These are phyloP conservation scores for Aphaenogaster ashmeadi DNA, from an alignment of 1,140 invertebrate species.

Conservation along the genomic window DNA sequence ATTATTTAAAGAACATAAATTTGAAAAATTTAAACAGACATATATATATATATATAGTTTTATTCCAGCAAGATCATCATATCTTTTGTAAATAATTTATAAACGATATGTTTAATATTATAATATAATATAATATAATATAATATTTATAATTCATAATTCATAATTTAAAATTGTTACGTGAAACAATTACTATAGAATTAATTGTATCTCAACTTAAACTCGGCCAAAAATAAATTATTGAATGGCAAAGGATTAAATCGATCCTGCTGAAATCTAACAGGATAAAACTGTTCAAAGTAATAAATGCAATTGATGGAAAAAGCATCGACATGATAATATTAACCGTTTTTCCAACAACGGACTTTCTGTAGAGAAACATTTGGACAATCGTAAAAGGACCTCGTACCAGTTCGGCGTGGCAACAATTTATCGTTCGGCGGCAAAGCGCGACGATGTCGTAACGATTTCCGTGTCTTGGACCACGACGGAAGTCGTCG, in stretches of 20 bases:
- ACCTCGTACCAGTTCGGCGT: conserved; percentile 27
- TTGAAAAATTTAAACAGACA: background rate
- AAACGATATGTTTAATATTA: background rate
- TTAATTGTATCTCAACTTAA: background rate
- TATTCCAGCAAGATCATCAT: background rate
- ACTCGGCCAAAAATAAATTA: background rate
- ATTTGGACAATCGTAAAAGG: conserved; percentile 41
- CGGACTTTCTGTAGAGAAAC: background rate
- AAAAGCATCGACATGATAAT: conserved; percentile 4
- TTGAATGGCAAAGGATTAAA: background rate
- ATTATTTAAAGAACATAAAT: conserved; percentile 8
- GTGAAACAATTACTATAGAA: background rate
- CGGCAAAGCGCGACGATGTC: conserved; percentile 56
- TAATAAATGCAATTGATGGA: conserved; percentile 1
- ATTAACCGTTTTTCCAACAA: background rate
- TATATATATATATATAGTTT: conserved; percentile 12
- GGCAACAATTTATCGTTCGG: conserved; percentile 10
- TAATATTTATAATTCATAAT: background rate
- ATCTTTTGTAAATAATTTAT: background rate
- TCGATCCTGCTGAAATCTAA: background rate
- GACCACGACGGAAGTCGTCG: conserved; percentile 62
- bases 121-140: background rate
- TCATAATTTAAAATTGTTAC: background rate
- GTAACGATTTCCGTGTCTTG: conserved; percentile 50
- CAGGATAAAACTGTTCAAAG: background rate